Percentiles rank a stretch among this genome's conserved stretches.
Conservation (phyloP, 1,140 invertebrate species). For the Gonioctena quinquepunctata region DNA sequence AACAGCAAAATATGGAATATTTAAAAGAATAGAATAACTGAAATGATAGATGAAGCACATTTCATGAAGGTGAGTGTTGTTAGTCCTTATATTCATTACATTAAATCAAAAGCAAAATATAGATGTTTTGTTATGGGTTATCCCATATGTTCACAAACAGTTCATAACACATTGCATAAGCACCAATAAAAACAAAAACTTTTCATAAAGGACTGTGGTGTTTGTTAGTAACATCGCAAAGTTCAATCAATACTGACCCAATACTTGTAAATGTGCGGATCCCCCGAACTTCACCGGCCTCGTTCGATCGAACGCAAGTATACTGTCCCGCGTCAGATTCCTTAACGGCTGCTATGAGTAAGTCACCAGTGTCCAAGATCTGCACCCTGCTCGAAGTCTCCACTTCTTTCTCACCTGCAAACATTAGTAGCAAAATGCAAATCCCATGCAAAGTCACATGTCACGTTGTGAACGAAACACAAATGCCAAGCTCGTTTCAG, state of each 20-base stretch:
- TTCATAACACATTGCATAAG: too few relatives aligned
- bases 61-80: too few relatives aligned
- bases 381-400: constrained; percentile 74
- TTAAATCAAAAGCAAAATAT: too few relatives aligned
- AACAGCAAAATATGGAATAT: too few relatives aligned
- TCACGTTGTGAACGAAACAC: neutral
- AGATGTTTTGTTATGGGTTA: too few relatives aligned
- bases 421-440: constrained; percentile 33
- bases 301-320: constrained; percentile 85
- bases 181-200: too few relatives aligned
- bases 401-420: constrained; percentile 60
- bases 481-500: neutral
- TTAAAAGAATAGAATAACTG: too few relatives aligned
- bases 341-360: constrained; percentile 84
- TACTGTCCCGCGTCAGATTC: constrained; percentile 85
- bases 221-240: neutral
- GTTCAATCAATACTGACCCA: constrained; percentile 65
- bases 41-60: too few relatives aligned
- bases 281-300: constrained; percentile 83
- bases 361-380: constrained; percentile 81
- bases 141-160: too few relatives aligned
- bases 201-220: too few relatives aligned
- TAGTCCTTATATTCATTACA: too few relatives aligned
- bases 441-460: neutral
- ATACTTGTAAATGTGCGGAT: constrained; percentile 78